Conservation (phyloP, 2,113 vertebrate genomes). For the Myrmophylax atrothorax region DNA sequence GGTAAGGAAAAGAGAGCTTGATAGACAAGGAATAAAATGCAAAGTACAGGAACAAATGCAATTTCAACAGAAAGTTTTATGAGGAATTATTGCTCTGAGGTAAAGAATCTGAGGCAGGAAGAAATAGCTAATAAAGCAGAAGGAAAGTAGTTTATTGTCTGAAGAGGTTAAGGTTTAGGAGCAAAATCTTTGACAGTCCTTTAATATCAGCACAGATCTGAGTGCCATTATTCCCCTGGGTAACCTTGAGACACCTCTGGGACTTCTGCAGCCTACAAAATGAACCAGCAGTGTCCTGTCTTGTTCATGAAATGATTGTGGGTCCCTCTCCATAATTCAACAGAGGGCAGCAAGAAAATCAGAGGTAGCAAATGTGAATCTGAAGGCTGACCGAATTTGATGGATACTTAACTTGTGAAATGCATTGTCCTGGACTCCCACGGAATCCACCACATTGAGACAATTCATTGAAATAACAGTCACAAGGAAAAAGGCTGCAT, state of each 20-base stretch:
- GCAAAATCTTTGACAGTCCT: not conserved
- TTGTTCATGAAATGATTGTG: not conserved
- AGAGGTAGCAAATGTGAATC: not conserved
- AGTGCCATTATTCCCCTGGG: not conserved
- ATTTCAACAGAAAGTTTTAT: slow-evolving; percentile 47
- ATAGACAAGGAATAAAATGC: slow-evolving; percentile 35
- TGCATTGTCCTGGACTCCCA: not conserved
- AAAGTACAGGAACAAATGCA: slow-evolving; percentile 25
- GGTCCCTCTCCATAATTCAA: not conserved
- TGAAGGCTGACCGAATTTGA: not conserved
- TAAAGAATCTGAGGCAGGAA: slow-evolving; percentile 27
- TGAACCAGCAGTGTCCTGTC: not conserved
- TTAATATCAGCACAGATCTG: not conserved
- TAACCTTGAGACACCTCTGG: not conserved
- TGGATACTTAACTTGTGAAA: not conserved
- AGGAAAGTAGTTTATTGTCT: slow-evolving; percentile 48
- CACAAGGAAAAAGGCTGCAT: not conserved
- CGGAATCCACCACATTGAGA: not conserved
- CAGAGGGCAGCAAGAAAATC: not conserved
- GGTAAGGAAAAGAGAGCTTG: not conserved
- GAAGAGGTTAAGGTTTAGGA: slow-evolving; percentile 37
- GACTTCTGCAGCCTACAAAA: not conserved
- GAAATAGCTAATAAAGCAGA: slow-evolving; percentile 7
- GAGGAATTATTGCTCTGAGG: slow-evolving; percentile 37
- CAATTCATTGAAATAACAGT: not conserved